phyloP scores from a whole-genome alignment of 2,113 vertebrate genomes.

The Rhegmatorhina hoffmannsi region DNA sequence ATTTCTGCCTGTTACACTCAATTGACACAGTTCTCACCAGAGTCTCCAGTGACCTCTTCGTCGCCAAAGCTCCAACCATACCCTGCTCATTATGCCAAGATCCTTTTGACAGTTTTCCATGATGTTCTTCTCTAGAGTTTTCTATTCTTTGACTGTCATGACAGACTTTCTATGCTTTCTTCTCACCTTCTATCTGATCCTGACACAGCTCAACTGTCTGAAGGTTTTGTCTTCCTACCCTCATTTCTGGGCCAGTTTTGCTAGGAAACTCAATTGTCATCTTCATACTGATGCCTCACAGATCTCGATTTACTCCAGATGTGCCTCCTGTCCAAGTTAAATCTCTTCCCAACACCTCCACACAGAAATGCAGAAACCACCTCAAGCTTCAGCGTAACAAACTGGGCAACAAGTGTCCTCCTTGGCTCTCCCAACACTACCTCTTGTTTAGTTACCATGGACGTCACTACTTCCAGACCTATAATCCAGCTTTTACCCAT shows the following conservation, averaged over 20 bases:
- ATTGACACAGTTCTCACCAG: neutral
- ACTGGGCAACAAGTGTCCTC: neutral
- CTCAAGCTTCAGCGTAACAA: neutral
- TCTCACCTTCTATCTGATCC: neutral
- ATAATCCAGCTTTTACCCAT: neutral
- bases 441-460: neutral
- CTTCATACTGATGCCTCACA: neutral
- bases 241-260: neutral
- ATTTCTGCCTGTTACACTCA: conserved; percentile 33
- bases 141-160: neutral
- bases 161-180: neutral
- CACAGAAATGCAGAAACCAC: neutral
- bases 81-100: neutral
- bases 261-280: neutral
- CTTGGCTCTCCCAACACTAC: neutral
- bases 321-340: neutral
- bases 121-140: neutral
- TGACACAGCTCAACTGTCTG: neutral
- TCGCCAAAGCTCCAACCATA: neutral
- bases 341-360: neutral
- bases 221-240: neutral
- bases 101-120: neutral
- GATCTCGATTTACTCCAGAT: neutral
- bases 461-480: neutral
- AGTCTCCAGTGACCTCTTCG: neutral